Evolutionary conservation across 2,113 vertebrate species (phyloP), one percentile per base, ranked within the genome.

Genomic region (Smithornis capensis): DNA sequence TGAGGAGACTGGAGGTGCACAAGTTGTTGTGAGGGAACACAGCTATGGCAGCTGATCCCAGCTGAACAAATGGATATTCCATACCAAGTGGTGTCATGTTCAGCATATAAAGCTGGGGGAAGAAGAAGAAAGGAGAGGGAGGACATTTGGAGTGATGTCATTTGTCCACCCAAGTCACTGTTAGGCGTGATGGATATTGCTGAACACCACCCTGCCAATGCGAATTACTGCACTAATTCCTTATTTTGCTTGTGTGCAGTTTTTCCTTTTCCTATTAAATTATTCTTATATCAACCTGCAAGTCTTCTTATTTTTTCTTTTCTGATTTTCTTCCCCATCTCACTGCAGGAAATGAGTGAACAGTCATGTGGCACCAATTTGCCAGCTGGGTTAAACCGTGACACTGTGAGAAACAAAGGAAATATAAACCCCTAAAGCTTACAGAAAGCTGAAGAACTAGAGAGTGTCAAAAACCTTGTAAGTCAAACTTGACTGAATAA

Each of bases 141-240:
- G 0, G 1, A 35, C 3, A 4, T 78, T 53, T 3, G 1, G 10
- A 52, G 7, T 10, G 0, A 57, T n/a, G 14, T 3, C 2, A 2
- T 63, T 64, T 89, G 4, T 83, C 18, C 79, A 15, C 23, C 21
- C 28, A 42, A 70, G 33, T 16, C 37, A 38, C 27, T 4, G 4
- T 38, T n/a, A 38, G 0, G 0, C 1, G 0, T 37, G 19, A 24
- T 12, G 11, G 35, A 33, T 23, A 33, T 55, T 35, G 13, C 24
- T 55, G 21, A 83, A 64, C 14, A 18, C 10, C 7, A 8, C 52
- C 15, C 13, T 53, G n/a, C 10, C 37, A 16, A 45, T 37, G 42
- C 25, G 17, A 55, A 75, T 52, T 19, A 12, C 12, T 28, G 21
- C 33, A 37, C 35, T 1, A 40, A 70, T 35, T 60, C 9, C 27